Percentiles rank a stretch among this genome's conserved stretches.
Evolutionary conservation across 2,888 invertebrate genomes (phyloP).

Genomic region (Pemphredon lugubris): DNA sequence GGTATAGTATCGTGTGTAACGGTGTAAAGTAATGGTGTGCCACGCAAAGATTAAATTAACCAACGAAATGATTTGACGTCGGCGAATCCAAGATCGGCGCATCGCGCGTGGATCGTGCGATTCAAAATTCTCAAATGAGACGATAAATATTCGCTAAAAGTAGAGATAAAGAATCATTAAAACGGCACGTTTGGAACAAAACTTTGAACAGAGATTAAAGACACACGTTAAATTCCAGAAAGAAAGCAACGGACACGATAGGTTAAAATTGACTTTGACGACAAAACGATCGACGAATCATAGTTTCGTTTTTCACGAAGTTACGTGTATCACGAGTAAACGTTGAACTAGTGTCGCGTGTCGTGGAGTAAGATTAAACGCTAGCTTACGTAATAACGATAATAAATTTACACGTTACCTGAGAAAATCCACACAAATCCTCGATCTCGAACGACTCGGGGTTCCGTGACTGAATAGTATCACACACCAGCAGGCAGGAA

Average conservation of each 20-base stretch:
- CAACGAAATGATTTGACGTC: not conserved
- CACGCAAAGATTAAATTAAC: not conserved
- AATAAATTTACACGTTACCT: slow-evolving; percentile 48
- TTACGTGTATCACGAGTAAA: not conserved
- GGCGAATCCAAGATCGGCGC: not conserved
- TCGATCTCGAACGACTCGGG: not conserved
- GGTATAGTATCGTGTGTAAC: not conserved
- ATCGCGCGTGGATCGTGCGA: too few species aligned
- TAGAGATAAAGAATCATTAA: too few species aligned
- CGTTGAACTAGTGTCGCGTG: slow-evolving; percentile 1
- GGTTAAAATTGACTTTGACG: too few species aligned
- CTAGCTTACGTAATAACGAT: not conserved
- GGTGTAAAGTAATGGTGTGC: not conserved
- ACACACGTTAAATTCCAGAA: too few species aligned
- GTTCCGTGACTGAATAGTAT: slow-evolving; percentile 61
- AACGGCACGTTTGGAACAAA: too few species aligned
- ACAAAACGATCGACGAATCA: too few species aligned
- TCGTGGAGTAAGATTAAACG: not conserved
- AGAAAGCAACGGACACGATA: too few species aligned
- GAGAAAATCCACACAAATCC: slow-evolving; percentile 19
- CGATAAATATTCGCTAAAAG: too few species aligned
- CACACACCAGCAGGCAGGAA: slow-evolving; percentile 73
- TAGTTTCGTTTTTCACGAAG: not conserved
- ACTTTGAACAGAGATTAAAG: too few species aligned
- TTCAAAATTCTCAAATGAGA: too few species aligned